Base-by-base conservation (phyloP, 2,888 invertebrate species). In the Linyphia triangularis region DNA sequence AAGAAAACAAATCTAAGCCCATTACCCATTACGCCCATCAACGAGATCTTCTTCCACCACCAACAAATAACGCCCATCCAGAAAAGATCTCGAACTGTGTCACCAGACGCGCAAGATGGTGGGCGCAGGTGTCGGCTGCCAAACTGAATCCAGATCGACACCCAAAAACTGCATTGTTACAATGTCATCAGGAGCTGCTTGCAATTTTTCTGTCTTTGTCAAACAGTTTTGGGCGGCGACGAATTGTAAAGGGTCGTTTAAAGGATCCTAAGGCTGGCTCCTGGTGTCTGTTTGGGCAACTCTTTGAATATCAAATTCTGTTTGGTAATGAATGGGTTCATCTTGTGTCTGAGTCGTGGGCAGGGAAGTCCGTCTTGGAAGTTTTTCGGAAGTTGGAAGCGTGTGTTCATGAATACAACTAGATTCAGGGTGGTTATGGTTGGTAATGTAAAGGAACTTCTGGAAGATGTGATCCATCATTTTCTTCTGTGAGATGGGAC, bases 121-220 rank as follows among this genome's bases (percentile, higher is more conserved):
- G 59, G 75, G 75, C 75, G 30, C 30, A 40, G 24, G 33, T 19
- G 26, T 22, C 40, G 51, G 16, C 70, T 26, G 30, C 37, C 33
- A 63, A 33, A 33, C 33, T 33, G 79, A 85, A 85, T 85, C 51
- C 63, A 7, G 79, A 40, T 65, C 72, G 72, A 85, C 85, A 85
- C 85, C 79, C 85, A 79, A 69, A n/a, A n/a, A 70, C 37, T 63
- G 78, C 85, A 79, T 85, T 85, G 85, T 85, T 85, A 65, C 79
- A 26, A 57, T 85, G 85, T 85, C 78, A 85, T 85, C 85, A 79
- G 43, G 70, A 69, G 61, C 30, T 13, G 40, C 30, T 9, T 67
- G n/a, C 28, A 0, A 19, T 40, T 73, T 61, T 72, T 61, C 61
- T 33, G 6, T 72, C 30, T 51, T 51, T 57, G 69, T 22, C 69